Evolutionary conservation across 2,113 vertebrate genomes (phyloP), one percentile per base, ranked within the genome.

Genomic region (Ornithorhynchus anatinus): DNA sequence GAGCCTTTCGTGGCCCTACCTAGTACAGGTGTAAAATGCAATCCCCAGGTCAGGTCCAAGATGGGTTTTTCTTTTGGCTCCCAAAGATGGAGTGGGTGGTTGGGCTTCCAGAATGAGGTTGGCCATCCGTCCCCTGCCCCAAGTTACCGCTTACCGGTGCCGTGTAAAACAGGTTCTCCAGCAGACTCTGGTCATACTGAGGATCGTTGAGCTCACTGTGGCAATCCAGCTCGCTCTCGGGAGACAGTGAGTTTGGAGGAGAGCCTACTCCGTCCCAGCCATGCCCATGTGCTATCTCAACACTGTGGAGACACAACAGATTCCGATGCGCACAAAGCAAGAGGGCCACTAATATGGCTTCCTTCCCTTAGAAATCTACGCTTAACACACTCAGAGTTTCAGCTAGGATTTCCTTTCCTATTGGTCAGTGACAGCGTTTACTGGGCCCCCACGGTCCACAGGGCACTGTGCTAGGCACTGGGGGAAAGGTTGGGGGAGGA

Each of bases 151-250:
- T 96, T 91, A 98, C 97, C 64, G 93, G 89, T 65, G 78, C n/a
- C 0, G 81, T 75, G 77, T 99, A 99, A 76, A 99, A 99, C 35
- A 99, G 89, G 67, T 92, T 95, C 88, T 99, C 97, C 56, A 99
- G 86, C 31, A 99, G 93, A 79, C 97, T 99, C 86, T 97, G 93
- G 86, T 99, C 96, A 10, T 97, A 97, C 0, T 92, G 96, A 25
- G 97, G 96, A 77, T 98, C 96, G 17, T 90, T 95, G 2, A 94
- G 90, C 1, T 99, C 97, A 69, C 95, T 96, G 29, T 96, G 96
- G 60, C 89, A 94, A 38, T 88, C 92, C 16, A 92, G 52, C 45
- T 96, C 95, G 71, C 94, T 96, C 52, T 90, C 86, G 0, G 86
- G 91, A 43, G 96, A 95, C 0, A 95, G 76, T n/a, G 94, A 95